phyloP scores from a whole-genome alignment of 2,113 vertebrate genomes.

The Lethenteron camtschaticum region DNA sequence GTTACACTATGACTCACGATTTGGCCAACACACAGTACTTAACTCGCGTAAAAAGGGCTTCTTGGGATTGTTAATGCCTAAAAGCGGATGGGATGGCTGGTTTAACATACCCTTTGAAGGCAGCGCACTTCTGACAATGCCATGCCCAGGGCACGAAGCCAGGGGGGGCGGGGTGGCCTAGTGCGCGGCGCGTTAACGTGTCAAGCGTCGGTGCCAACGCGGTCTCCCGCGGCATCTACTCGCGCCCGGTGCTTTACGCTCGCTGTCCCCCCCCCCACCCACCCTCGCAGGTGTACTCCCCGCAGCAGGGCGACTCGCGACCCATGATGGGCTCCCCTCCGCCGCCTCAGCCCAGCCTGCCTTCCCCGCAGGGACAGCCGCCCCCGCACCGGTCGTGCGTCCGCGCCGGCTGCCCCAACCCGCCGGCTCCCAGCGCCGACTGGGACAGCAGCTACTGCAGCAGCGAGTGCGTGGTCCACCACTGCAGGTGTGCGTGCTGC shows the following conservation, averaged over 20 bases:
- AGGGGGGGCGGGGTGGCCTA: not conserved
- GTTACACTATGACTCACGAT: too few relatives aligned
- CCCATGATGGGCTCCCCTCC: not conserved
- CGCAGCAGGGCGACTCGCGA: not conserved
- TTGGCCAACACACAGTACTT: too few relatives aligned
- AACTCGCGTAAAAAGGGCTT: too few relatives aligned
- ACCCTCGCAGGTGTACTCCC: not conserved
- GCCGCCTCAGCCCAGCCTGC: conserved; percentile 1
- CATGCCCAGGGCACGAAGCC: too few relatives aligned
- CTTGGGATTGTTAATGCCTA: too few relatives aligned
- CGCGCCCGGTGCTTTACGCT: not conserved
- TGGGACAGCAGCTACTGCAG: conserved; percentile 2
- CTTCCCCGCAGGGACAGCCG: conserved; percentile 3
- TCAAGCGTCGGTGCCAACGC: not conserved
- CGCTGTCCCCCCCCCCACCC: not conserved
- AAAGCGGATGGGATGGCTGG: too few relatives aligned
- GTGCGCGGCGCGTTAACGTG: not conserved
- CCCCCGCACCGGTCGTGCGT: not conserved
- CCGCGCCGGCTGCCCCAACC: not conserved
- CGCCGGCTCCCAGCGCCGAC: conserved; percentile 1
- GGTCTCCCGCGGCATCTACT: not conserved
- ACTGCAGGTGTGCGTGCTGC: not conserved
- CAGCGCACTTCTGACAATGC: too few relatives aligned
- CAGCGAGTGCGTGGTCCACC: not conserved
- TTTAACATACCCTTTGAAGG: too few relatives aligned